Conservation (phyloP, 2,113 vertebrate species). For the Cavia aperea region DNA sequence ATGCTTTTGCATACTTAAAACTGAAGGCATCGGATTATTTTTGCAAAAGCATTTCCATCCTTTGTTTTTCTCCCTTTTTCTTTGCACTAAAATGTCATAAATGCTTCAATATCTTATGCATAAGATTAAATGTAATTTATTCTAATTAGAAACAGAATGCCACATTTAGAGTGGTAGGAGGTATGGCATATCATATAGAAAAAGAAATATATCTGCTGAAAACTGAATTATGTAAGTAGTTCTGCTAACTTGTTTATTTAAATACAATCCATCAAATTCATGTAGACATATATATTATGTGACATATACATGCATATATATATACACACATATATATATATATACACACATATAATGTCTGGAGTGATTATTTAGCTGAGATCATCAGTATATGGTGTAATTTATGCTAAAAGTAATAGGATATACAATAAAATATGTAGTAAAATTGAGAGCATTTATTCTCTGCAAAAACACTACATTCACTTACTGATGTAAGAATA, state of each 20-base stretch:
- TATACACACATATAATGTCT: background rate
- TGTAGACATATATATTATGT: background rate
- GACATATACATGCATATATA: background rate
- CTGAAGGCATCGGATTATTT: background rate
- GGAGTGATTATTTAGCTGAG: background rate
- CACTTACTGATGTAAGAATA: background rate
- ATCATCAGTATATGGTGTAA: background rate
- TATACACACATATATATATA: no score
- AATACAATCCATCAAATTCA: background rate
- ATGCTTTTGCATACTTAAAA: background rate
- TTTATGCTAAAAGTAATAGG: background rate
- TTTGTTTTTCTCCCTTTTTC: conserved; percentile 1
- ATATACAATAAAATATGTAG: no score
- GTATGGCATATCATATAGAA: conserved; percentile 29
- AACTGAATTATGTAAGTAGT: conserved; percentile 20
- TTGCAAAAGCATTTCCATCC: conserved; percentile 34
- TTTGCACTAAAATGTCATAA: conserved; percentile 40
- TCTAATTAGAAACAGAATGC: conserved; percentile 49
- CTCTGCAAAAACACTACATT: background rate
- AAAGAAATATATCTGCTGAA: conserved; percentile 46
- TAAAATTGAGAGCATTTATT: background rate
- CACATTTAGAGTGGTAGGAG: conserved; percentile 54
- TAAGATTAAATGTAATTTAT: conserved; percentile 51
- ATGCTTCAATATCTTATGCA: conserved; percentile 48
- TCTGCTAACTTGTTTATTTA: conserved; percentile 38